Evolutionary conservation across 2,797 vertebrate species (phyloP), one percentile per base, ranked within the genome.

Genomic region (Pseudotriccus pelzelni): DNA sequence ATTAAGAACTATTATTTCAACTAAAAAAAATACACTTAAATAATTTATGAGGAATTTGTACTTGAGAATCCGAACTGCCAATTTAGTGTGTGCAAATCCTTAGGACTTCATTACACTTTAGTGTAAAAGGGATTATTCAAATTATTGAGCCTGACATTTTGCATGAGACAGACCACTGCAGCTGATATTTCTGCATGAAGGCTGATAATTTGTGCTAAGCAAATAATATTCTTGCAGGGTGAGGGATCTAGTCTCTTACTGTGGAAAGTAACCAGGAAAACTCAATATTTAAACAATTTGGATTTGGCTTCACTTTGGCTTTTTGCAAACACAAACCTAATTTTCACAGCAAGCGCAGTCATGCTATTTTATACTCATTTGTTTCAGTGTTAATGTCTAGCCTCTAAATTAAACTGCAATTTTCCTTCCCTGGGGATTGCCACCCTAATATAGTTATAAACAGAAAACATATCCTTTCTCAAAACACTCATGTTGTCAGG

Each of bases 351-450:
- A 91, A 91, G 53, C 0, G 0, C 24, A 80, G 62, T 66, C 64
- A 53, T 66, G 66, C 60, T 89, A 77, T 47, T 87, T 90, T 67
- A 67, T 74, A 55, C 44, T 85, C n/a, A 20, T 81, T 94, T 86
- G 73, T 93, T 95, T 80, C 46, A 64, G 36, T 58, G 79, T 88
- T 94, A 64, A 93, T 60, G 69, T 70, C 64, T 90, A 77, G 58
- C 69, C 43, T 94, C 83, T 74, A 95, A 95, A 76, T 89, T 89
- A 89, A 91, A 89, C 59, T 44, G 37, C 59, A 83, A 15, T 58
- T 89, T 94, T 91, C 32, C 36, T 92, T 67, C 82, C 73, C 87
- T 47, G 27, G 58, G 62, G 76, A 91, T 84, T 93, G 43, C 69
- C 68, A 37, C 58, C 22, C 39, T 84, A 62, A 75, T 87, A 72